These are phyloP conservation scores for Pseudomyrmex concolor DNA, from an alignment of 1,140 invertebrate genomes.

Conservation along the genomic window DNA sequence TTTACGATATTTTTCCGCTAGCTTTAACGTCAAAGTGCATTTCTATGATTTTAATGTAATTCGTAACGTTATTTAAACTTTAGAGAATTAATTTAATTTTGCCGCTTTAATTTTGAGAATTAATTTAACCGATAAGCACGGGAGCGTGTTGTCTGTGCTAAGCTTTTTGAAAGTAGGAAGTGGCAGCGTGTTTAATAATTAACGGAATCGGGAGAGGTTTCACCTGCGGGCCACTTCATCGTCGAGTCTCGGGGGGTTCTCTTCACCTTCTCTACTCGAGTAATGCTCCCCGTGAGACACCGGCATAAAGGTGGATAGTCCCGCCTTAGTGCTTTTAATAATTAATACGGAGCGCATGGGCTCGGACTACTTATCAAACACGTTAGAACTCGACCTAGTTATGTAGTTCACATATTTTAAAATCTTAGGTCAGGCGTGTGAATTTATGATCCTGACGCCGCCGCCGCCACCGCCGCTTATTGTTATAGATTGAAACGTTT, in stretches of 20 bases:
- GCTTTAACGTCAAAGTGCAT: neutral
- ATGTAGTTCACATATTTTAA: constrained; percentile 26
- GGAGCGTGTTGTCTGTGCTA: constrained; percentile 23
- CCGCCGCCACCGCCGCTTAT: too few relatives aligned
- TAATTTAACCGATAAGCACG: constrained; percentile 15
- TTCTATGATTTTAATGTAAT: neutral
- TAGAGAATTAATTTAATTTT: constrained; percentile 4
- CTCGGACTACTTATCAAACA: constrained; percentile 59
- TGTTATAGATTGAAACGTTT: constrained; percentile 42
- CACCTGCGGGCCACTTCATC: constrained; percentile 61
- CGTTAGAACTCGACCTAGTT: constrained; percentile 51
- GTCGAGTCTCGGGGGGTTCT: constrained; percentile 41
- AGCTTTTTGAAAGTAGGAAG: constrained; percentile 29
- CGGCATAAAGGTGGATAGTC: constrained; percentile 57
- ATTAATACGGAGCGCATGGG: constrained; percentile 47
- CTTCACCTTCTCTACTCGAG: constrained; percentile 50
- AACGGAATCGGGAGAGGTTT: constrained; percentile 55
- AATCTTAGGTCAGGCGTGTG: constrained; percentile 10
- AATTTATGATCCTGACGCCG: constrained; percentile 23
- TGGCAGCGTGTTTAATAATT: constrained; percentile 53
- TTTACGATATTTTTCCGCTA: neutral
- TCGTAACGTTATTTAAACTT: neutral
- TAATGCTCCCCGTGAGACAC: constrained; percentile 51
- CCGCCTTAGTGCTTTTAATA: constrained; percentile 61
- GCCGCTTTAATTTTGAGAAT: neutral